Base-by-base conservation (phyloP, 2,888 invertebrate genomes). In the Chalcosyrphus nemorum region DNA sequence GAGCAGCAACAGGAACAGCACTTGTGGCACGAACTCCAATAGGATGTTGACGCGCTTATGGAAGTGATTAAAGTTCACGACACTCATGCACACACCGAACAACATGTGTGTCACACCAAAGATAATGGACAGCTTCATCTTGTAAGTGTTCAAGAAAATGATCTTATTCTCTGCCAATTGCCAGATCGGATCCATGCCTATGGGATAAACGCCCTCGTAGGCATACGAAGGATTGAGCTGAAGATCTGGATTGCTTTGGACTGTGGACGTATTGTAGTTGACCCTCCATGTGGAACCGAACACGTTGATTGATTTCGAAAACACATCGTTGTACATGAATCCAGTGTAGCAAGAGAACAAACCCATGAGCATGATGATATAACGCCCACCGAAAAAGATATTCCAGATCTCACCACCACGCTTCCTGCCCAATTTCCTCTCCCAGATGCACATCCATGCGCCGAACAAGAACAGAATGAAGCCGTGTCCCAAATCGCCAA, bases 311-410 rank as follows among this genome's bases (percentile, higher is more conserved):
- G 98, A 97, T 91, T 98, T 99, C 27, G 98, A 97, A 93, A 99
- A 99, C 47, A 97, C 93, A 90, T 99, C 99, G 92, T 99, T 99
- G 93, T 99, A 99, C 86, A 99, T 96, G 41, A 99, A 90, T 0
- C 99, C 99, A 4, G 99, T 99, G 93, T 99, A 99, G 93, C 98
- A 96, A 0, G 99, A 98, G 93, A 99, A 99, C 24, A 97, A 86
- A 0, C 99, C 99, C 99, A 99, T 99, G 66, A 99, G 93, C 43
- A 99, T 93, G 70, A 99, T 97, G 86, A 99, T 97, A 93, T 99
- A 99, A 68, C 99, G 96, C 9, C 99, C 99, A 86, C 97, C 97
- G 91, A 99, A 99, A 93, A 99, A 98, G 87, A 98, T 99, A 90
- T 95, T 97, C 97, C 98, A 98, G 87, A 99, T 99, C 95, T 98